phyloP scores from a whole-genome alignment of 2,888 invertebrate species.

The Xestia rhomboidea region DNA sequence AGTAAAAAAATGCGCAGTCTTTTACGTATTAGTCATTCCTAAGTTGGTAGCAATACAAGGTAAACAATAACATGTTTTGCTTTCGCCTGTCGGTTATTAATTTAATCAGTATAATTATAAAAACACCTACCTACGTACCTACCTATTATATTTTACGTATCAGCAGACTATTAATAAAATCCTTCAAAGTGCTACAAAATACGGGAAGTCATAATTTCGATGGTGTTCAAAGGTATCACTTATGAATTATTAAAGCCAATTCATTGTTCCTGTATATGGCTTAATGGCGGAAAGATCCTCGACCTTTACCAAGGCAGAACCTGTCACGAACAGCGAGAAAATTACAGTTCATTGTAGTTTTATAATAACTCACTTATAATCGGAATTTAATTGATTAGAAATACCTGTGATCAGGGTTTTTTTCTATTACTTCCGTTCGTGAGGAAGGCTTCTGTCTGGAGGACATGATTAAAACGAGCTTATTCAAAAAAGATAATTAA shows the following conservation, averaged over 20 bases:
- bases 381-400: conserved; percentile 32
- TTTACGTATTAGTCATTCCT: background rate
- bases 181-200: background rate
- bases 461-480: background rate
- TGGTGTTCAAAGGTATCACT: conserved; percentile 33
- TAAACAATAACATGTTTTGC: conserved; percentile 12
- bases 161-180: background rate
- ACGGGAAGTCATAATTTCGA: conserved; percentile 29
- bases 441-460: background rate
- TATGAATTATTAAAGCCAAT: conserved; percentile 56
- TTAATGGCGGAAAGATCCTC: conserved; percentile 46
- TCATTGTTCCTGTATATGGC: conserved; percentile 44
- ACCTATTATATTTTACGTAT: background rate
- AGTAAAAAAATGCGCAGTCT: background rate
- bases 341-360: conserved; percentile 37
- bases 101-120: background rate
- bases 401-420: background rate
- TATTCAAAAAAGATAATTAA: background rate
- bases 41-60: background rate
- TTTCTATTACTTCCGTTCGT: conserved; percentile 33
- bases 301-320: conserved; percentile 49
- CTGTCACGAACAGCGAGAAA: conserved; percentile 33
- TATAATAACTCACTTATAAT: conserved; percentile 35
- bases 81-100: background rate
- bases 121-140: background rate